Percentiles rank a stretch among this genome's conserved stretches.
Conservation (phyloP, 2,113 vertebrate species). For the Eretmodus cyanostictus region DNA sequence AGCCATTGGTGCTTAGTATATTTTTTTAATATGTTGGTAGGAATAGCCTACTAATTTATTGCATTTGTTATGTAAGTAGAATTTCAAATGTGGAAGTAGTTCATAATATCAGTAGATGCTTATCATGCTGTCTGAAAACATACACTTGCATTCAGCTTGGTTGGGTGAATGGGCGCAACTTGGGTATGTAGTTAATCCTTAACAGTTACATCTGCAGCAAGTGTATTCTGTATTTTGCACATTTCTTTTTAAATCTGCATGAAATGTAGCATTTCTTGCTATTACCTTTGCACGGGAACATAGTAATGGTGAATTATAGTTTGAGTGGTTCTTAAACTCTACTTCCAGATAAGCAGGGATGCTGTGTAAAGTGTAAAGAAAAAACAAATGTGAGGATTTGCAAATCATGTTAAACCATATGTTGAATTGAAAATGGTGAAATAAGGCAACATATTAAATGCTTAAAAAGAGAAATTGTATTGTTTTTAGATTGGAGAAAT, state of each 20-base stretch:
- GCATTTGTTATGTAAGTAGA: not conserved
- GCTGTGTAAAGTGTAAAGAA: not conserved
- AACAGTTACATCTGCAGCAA: not conserved
- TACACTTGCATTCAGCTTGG: not conserved
- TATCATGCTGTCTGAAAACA: not conserved
- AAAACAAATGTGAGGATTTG: not conserved
- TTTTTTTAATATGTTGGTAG: not conserved
- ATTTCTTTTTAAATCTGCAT: not conserved
- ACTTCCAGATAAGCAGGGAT: not conserved
- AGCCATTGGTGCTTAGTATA: not conserved
- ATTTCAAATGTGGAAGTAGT: not conserved
- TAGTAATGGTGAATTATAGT: not conserved
- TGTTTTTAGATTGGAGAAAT: not conserved
- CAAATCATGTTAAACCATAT: not conserved
- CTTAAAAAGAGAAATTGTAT: not conserved
- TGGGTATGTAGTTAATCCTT: not conserved
- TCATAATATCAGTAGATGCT: not conserved
- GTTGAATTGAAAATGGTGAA: not conserved
- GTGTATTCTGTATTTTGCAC: not conserved
- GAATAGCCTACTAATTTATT: not conserved
- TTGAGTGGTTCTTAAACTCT: not conserved
- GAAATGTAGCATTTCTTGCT: not conserved
- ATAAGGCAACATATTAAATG: not conserved
- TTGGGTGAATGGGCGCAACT: not conserved
- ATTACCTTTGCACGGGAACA: not conserved